These are phyloP conservation scores for Patiria pectinifera DNA, from an alignment of 53 echinoderm and acorn worm genomes.

Conservation along the genomic window DNA sequence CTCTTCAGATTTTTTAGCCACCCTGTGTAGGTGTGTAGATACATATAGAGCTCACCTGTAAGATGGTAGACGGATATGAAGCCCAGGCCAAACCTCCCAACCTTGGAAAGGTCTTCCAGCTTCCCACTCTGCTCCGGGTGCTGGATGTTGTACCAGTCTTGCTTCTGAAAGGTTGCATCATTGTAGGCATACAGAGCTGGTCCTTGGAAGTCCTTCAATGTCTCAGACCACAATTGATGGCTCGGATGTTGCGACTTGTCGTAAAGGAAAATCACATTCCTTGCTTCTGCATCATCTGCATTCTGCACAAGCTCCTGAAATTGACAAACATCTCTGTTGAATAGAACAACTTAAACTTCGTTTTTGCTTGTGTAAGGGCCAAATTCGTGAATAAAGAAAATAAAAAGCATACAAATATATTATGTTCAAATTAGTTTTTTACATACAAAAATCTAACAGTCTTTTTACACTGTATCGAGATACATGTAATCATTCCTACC, in stretches of 20 bases:
- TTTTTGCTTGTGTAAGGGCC: too few species aligned
- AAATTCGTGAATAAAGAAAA: too few species aligned
- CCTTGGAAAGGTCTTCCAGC: slow-evolving; percentile 75
- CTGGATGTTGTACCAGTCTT: slow-evolving; percentile 91
- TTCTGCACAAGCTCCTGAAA: slow-evolving; percentile 90
- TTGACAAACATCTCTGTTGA: background rate
- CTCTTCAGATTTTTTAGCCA: background rate
- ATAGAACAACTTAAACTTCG: too few species aligned
- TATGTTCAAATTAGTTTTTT: background rate
- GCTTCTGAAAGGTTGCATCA: slow-evolving; percentile 70
- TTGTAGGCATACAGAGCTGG: slow-evolving; percentile 87
- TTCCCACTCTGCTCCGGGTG: slow-evolving; percentile 79
- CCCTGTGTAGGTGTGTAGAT: too few species aligned
- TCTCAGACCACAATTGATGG: slow-evolving; percentile 49
- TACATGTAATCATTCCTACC: slow-evolving; percentile 56
- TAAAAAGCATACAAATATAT: too few species aligned
- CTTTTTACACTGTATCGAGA: too few species aligned
- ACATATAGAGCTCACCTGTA: slow-evolving; percentile 70
- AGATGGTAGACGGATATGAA: slow-evolving; percentile 96
- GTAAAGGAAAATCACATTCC: slow-evolving; percentile 74
- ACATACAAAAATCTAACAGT: background rate
- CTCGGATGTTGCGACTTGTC: slow-evolving; percentile 69
- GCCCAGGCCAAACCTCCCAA: slow-evolving; percentile 95
- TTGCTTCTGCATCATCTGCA: slow-evolving; percentile 90
- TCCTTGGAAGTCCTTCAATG: slow-evolving; percentile 68